Percentiles rank a stretch among this genome's conserved stretches.
phyloP scores from a whole-genome alignment of 2,888 invertebrate genomes.

The Hirtodrosophila confusa region DNA sequence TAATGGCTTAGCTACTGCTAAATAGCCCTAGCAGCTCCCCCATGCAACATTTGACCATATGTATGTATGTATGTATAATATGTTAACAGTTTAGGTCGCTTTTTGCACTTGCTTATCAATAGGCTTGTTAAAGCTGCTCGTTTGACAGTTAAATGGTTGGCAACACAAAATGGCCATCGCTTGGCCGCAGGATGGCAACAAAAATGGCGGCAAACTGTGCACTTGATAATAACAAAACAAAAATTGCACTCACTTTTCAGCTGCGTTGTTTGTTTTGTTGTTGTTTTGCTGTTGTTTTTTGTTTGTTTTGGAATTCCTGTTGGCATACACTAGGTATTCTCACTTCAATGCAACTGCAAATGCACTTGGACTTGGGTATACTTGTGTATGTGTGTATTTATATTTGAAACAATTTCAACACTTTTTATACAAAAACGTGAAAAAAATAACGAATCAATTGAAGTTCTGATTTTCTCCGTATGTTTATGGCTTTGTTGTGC shows the following conservation, averaged over 20 bases:
- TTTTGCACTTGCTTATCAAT: not conserved
- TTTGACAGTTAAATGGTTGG: not conserved
- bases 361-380: constrained; percentile 51
- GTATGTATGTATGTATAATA: too few species aligned
- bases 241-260: constrained; percentile 36
- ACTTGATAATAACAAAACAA: not conserved
- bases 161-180: constrained; percentile 19
- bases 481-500: constrained; percentile 46
- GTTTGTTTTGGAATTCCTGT: constrained; percentile 46
- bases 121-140: not conserved
- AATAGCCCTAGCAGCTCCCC: too few species aligned
- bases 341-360: constrained; percentile 52
- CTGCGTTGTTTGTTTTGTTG: constrained; percentile 2
- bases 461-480: constrained; percentile 21
- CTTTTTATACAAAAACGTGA: constrained; percentile 28
- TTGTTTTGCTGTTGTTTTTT: constrained; percentile 22
- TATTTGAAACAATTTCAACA: constrained; percentile 24
- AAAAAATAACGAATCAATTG: constrained; percentile 23
- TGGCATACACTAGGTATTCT: constrained; percentile 40
- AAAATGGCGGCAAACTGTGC: constrained; percentile 20
- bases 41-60: too few species aligned
- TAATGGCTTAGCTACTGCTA: too few species aligned
- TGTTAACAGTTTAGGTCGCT: too few species aligned
- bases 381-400: constrained; percentile 19
- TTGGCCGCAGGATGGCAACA: constrained; percentile 5